Percentiles rank a stretch among this genome's conserved stretches.
phyloP scores from a whole-genome alignment of 2,888 invertebrate species.

The Pristionchus exspectatus region DNA sequence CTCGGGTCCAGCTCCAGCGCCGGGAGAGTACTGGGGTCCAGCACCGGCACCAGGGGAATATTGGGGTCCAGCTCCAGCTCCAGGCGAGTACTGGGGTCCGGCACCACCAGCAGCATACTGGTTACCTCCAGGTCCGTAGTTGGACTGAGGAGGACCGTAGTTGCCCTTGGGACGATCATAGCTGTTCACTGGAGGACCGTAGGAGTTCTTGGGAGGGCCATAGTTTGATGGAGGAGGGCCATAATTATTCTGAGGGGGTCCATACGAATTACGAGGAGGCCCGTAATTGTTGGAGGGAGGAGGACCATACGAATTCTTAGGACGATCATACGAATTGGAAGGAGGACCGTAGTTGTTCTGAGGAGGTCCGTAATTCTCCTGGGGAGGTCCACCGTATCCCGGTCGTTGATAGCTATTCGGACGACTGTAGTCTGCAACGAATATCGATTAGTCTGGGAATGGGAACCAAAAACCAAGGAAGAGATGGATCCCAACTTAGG shows the following conservation, averaged over 20 bases:
- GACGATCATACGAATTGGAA: background rate
- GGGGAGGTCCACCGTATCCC: slow-evolving; percentile 46
- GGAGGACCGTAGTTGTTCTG: slow-evolving; percentile 40
- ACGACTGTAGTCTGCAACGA: slow-evolving; percentile 28
- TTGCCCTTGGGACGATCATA: slow-evolving; percentile 9
- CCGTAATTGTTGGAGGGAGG: slow-evolving; percentile 29
- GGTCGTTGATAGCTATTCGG: slow-evolving; percentile 20
- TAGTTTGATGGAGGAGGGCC: slow-evolving; percentile 24
- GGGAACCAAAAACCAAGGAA: background rate
- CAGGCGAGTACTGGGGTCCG: slow-evolving; percentile 44
- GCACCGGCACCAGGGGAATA: background rate
- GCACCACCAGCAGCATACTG: slow-evolving; percentile 22
- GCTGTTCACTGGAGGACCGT: slow-evolving; percentile 14
- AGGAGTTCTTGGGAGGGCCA: slow-evolving; percentile 29
- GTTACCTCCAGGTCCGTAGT: slow-evolving; percentile 23
- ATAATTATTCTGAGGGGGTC: slow-evolving; percentile 46
- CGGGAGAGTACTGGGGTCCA: slow-evolving; percentile 31
- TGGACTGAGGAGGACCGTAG: slow-evolving; percentile 5
- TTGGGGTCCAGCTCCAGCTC: slow-evolving; percentile 36
- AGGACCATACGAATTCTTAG: slow-evolving; percentile 34
- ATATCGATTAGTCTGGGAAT: background rate
- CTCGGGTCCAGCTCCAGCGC: background rate
- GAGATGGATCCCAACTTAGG: background rate
- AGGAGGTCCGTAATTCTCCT: slow-evolving; percentile 37
- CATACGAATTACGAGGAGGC: slow-evolving; percentile 1